Evolutionary conservation across 2,888 invertebrate species (phyloP), one percentile per base, ranked within the genome.

Genomic region (Dasysyrphus albostriatus): DNA sequence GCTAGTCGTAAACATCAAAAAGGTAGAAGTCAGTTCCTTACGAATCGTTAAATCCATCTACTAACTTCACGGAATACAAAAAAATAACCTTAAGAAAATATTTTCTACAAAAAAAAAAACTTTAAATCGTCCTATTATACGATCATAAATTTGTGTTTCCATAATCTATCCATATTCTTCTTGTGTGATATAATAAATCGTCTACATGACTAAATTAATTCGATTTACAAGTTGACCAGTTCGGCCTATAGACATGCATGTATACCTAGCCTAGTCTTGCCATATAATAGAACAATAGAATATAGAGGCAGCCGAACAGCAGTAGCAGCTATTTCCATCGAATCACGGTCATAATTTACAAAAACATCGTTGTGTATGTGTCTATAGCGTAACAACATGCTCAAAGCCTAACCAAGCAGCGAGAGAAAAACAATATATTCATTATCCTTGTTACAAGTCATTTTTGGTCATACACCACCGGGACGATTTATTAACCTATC

Each of bases 361-460:
- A 79, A 70, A 51, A 87, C 87, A 87, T 78, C 77, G 85, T 82
- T 87, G 24, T 24, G 24, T 24, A 3, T 24, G 77, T 54, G 58
- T 58, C 83, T 32, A 74, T 32, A 78, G 61, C 78, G 74, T 83
- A 87, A 83, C 83, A 87, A 87, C 83, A 87, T 82, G 77, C 74
- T 81, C 29, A 16, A 44, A 67, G 34, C 83, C 74, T 24, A 59
- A 74, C 83, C 61, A 70, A 42, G 73, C 83, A 75, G 78, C 83
- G 87, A 79, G 87, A 87, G 87, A 87, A 87, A 83, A 87, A 87
- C 87, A 87, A 87, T 87, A 87, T 87, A 87, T 87, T 87, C 87
- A 87, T 87, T 87, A 87, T 83, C 87, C 87, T 79, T 87, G 87
- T 87, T 83, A 87, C 87, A 87, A 87, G 87, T 87, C 87, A 87